A percentile compares a stretch with the other conserved stretches of the same genome.
phyloP scores from a whole-genome alignment of 2,888 invertebrate species.

The Rotaria socialis region DNA sequence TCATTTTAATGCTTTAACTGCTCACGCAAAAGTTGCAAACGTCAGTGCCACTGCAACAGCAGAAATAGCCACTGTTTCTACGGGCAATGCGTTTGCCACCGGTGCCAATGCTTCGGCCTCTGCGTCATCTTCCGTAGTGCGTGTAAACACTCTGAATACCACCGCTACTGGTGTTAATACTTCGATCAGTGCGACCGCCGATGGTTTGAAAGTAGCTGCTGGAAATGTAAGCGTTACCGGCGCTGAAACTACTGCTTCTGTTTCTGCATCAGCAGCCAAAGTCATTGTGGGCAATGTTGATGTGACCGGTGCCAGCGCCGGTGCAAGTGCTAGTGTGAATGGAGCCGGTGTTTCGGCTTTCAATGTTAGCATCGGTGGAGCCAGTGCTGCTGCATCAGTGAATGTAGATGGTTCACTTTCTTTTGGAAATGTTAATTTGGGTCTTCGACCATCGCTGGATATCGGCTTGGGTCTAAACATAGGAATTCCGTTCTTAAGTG shows the following conservation, averaged over 20 bases:
- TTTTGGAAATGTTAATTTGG: background rate
- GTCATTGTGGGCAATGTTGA: background rate
- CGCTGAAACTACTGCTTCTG: background rate
- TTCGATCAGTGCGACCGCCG: background rate
- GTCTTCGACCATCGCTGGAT: background rate
- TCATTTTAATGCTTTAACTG: background rate
- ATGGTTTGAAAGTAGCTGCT: background rate
- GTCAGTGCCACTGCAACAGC: background rate
- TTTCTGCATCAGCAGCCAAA: background rate
- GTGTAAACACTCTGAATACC: too few relatives aligned
- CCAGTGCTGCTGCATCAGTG: background rate
- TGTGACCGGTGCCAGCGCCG: background rate
- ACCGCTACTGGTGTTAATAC: background rate
- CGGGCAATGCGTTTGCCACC: background rate
- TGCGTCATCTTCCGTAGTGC: too few relatives aligned
- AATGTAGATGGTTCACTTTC: background rate
- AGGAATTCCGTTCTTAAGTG: background rate
- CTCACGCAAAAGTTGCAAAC: background rate
- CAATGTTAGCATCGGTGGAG: background rate
- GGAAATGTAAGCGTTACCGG: background rate
- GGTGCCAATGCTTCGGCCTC: background rate
- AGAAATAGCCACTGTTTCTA: background rate
- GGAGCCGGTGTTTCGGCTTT: background rate
- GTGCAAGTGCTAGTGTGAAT: background rate
- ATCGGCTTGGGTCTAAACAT: background rate